A percentile compares a stretch with the other conserved stretches of the same genome.
These are phyloP conservation scores for Caenorhabditis sulstoni DNA, from an alignment of 2,888 invertebrate species.

Conservation along the genomic window DNA sequence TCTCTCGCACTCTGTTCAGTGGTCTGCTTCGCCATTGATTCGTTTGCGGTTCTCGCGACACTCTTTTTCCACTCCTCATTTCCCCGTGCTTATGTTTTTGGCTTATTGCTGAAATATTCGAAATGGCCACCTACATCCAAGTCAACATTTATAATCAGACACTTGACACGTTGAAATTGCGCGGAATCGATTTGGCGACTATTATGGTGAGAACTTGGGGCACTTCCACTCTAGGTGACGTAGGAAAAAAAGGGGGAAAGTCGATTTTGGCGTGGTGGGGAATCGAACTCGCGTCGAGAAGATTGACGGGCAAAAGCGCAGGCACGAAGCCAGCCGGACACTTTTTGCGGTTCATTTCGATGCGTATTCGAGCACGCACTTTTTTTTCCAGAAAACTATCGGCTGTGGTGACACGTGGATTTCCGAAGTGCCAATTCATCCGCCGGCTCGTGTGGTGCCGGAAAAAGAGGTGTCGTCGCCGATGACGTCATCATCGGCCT, in stretches of 20 bases:
- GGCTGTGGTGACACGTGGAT: conserved; percentile 8
- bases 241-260: background rate
- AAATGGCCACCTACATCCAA: conserved; percentile 48
- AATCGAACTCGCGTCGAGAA: no score
- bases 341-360: conserved; percentile 5
- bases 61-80: background rate
- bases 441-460: background rate
- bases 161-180: conserved; percentile 11
- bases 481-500: no score
- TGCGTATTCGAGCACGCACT: background rate
- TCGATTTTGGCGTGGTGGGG: background rate
- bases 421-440: conserved; percentile 22
- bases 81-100: background rate
- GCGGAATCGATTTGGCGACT: conserved; percentile 23
- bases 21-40: conserved; percentile 33
- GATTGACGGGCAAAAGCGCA: no score
- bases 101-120: background rate
- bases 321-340: background rate
- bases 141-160: conserved; percentile 47
- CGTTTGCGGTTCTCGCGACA: no score
- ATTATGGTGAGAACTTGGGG: conserved; percentile 26
- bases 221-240: no score
- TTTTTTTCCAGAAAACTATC: conserved; percentile 17
- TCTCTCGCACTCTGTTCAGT: background rate
- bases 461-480: no score